These are phyloP conservation scores for Stenotaenia linearis DNA, from an alignment of 2,888 invertebrate genomes.

Conservation along the genomic window DNA sequence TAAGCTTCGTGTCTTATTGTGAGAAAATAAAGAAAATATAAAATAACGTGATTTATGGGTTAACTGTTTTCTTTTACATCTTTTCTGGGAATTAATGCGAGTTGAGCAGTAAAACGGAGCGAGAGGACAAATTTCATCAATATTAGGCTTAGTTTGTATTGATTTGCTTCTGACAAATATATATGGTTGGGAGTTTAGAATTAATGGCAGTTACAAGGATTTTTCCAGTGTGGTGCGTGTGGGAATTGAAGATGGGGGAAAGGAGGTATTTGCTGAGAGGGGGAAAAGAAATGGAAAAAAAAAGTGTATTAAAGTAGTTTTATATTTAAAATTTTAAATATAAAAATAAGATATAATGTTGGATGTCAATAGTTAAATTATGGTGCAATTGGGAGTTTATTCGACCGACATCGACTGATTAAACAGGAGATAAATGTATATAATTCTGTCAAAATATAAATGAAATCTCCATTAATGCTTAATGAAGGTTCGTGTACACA, in stretches of 20 bases:
- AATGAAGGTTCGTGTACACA: too few relatives aligned
- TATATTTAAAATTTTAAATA: too few relatives aligned
- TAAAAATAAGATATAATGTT: too few relatives aligned
- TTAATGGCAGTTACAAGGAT: not conserved
- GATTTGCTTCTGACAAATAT: not conserved
- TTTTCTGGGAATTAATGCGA: not conserved
- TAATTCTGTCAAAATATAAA: too few relatives aligned
- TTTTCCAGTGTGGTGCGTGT: not conserved
- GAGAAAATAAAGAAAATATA: not conserved
- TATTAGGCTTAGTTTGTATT: not conserved
- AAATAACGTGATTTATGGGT: not conserved
- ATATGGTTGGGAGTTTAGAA: not conserved
- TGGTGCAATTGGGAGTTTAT: too few relatives aligned
- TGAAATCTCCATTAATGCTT: too few relatives aligned
- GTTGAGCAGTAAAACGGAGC: not conserved
- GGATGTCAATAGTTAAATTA: too few relatives aligned
- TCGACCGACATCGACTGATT: too few relatives aligned
- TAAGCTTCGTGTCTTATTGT: not conserved
- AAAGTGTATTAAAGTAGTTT: not conserved
- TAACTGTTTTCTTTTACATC: not conserved
- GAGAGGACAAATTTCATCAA: not conserved
- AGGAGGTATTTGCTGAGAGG: not conserved
- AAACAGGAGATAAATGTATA: too few relatives aligned
- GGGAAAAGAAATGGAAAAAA: not conserved
- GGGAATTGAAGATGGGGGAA: not conserved